Percentiles rank a stretch among this genome's conserved stretches.
Conservation (phyloP, 2,797 vertebrate genomes). For the Myotis vivesi region DNA sequence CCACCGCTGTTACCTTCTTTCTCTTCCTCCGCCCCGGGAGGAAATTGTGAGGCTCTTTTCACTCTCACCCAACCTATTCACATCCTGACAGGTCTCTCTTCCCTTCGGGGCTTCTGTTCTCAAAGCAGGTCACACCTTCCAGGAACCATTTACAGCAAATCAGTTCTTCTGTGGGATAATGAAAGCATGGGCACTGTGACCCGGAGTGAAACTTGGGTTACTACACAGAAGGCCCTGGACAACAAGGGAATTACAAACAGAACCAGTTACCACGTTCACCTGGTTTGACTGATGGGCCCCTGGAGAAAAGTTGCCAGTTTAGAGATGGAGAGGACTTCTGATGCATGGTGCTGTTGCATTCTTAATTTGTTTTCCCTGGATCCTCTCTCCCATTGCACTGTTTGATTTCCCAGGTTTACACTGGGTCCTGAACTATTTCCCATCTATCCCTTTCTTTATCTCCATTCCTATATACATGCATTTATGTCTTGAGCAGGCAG, state of each 20-base stretch:
- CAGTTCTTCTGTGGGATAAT: background rate
- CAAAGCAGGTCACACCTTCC: slow-evolving; percentile 37
- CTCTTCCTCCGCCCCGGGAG: background rate
- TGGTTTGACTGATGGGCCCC: background rate
- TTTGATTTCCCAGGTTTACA: background rate
- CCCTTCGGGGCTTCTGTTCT: background rate
- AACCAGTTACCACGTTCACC: background rate
- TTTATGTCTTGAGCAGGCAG: background rate
- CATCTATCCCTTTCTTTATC: background rate
- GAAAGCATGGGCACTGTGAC: background rate
- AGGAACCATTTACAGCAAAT: background rate
- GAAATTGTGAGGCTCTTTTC: background rate
- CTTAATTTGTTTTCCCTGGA: slow-evolving; percentile 2
- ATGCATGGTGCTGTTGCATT: background rate
- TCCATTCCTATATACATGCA: background rate
- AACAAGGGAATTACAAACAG: background rate
- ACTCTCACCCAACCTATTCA: background rate
- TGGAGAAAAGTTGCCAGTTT: slow-evolving; percentile 8
- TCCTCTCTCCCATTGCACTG: background rate
- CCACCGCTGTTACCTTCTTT: background rate
- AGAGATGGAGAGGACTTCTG: slow-evolving; percentile 13
- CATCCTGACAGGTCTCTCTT: background rate
- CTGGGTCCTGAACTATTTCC: background rate
- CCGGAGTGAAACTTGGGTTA: background rate
- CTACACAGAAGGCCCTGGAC: background rate